These are phyloP conservation scores for Cyanoderma ruficeps DNA, from an alignment of 2,113 vertebrate genomes.

Conservation along the genomic window DNA sequence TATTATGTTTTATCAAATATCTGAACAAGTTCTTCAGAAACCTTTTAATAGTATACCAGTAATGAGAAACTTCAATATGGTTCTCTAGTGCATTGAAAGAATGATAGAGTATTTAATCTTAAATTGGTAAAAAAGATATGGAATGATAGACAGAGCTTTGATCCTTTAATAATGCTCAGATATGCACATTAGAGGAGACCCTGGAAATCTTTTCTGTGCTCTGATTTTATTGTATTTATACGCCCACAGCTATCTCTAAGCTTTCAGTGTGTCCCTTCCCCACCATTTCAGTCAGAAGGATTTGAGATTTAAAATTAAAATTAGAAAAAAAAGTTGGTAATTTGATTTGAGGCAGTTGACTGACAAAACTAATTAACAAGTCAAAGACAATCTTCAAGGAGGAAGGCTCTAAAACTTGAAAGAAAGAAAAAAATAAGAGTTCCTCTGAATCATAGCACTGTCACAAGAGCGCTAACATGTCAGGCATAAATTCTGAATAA, in stretches of 20 bases:
- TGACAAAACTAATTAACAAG: constrained; percentile 59
- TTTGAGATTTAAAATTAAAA: constrained; percentile 38
- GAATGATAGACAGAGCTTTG: constrained; percentile 18
- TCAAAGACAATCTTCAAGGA: not conserved
- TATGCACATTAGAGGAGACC: not conserved
- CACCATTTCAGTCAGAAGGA: not conserved
- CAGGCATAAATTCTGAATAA: not conserved
- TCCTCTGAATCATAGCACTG: not conserved
- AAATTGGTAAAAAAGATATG: not conserved
- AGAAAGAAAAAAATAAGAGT: not conserved
- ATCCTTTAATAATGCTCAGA: constrained; percentile 19
- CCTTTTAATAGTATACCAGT: not conserved
- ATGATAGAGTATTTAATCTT: constrained; percentile 33
- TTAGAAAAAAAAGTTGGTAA: not conserved
- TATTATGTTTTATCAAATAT: constrained; percentile 15
- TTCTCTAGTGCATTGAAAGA: not conserved
- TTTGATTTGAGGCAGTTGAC: constrained; percentile 46
- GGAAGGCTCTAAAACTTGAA: not conserved
- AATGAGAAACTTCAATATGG: not conserved
- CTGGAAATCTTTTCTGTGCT: not conserved
- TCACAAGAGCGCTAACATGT: not conserved
- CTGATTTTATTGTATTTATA: constrained; percentile 14
- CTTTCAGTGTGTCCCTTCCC: not conserved
- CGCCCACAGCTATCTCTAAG: not conserved
- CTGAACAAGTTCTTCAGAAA: constrained; percentile 2